Evolutionary conservation across 2,797 vertebrate species (phyloP).

Genomic region (Strix occidentalis): DNA sequence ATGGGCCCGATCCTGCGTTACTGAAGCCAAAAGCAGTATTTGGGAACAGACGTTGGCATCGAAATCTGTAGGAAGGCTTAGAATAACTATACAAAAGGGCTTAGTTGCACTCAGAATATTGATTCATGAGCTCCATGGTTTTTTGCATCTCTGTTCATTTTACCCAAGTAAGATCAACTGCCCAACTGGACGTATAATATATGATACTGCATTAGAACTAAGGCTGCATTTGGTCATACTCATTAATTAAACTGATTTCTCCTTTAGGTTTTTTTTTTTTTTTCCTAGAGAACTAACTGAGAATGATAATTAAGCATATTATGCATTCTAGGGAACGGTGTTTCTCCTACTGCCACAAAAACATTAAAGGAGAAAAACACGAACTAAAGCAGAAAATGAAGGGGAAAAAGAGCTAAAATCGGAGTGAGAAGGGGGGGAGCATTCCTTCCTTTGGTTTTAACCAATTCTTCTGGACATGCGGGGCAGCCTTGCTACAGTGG

Average conservation of each 20-base stretch:
- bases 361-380: constrained; percentile 32
- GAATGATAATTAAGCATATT: constrained; percentile 66
- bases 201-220: constrained; percentile 53
- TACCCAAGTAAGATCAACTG: constrained; percentile 51
- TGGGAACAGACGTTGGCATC: background rate
- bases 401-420: background rate
- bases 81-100: constrained; percentile 7
- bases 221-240: constrained; percentile 51
- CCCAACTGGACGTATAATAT: constrained; percentile 60
- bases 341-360: constrained; percentile 41
- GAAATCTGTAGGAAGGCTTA: constrained; percentile 30
- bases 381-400: constrained; percentile 26
- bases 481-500: background rate
- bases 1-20: background rate
- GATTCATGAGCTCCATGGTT: constrained; percentile 18
- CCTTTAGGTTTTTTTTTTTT: background rate
- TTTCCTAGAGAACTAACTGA: constrained; percentile 30
- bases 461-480: background rate
- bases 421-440: background rate
- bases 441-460: background rate
- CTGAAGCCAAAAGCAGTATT: constrained; percentile 23
- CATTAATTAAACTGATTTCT: constrained; percentile 67
- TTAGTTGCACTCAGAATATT: constrained; percentile 39
- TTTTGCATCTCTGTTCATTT: constrained; percentile 29
- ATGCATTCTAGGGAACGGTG: constrained; percentile 33